Evolutionary conservation across 2,113 vertebrate genomes (phyloP), one percentile per base, ranked within the genome.

Genomic region (Colius striatus): DNA sequence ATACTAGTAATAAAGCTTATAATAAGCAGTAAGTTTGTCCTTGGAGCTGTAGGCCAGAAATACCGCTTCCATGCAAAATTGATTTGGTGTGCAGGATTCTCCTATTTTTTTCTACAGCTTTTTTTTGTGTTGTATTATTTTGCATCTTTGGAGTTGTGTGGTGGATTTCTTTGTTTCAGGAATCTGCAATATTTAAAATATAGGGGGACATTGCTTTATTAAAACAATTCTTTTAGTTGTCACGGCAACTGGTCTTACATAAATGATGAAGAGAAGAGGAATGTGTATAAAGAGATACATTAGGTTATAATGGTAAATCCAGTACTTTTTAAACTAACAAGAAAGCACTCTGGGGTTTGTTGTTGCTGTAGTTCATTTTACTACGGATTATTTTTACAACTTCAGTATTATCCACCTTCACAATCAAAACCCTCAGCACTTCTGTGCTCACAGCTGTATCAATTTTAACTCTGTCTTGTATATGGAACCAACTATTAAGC

Each of bases 141-240:
- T 74, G 13, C 67, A 8, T 55, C 47, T 77, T 63, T 78, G 32
- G 34, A 81, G 75, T 51, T 82, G 5, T 36, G 47, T 16, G 7
- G 30, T 87, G 7, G 36, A 62, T 90, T 82, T 70, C 26, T 91
- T 88, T 86, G 68, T 84, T 67, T 81, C 36, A 19, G 47, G 58
- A 95, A 43, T 50, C 43, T 91, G 47, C 23, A 76, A 19, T 58
- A 29, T 76, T 87, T 85, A 76, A 89, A 89, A 51, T 83, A 66
- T 15, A 55, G n/a, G 41, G 48, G n/a, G 32, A 19, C 23, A 25
- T 47, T 15, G 38, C 50, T 82, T 95, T 92, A 93, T 90, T 92
- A 87, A 89, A 95, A 79, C 51, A 83, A 34, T 95, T 95, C 10
- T 82, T 95, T 90, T 41, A 63, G 78, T 87, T 94, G 86, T 87